Conservation (phyloP, 2,888 invertebrate species). For the Buathra laborator region DNA sequence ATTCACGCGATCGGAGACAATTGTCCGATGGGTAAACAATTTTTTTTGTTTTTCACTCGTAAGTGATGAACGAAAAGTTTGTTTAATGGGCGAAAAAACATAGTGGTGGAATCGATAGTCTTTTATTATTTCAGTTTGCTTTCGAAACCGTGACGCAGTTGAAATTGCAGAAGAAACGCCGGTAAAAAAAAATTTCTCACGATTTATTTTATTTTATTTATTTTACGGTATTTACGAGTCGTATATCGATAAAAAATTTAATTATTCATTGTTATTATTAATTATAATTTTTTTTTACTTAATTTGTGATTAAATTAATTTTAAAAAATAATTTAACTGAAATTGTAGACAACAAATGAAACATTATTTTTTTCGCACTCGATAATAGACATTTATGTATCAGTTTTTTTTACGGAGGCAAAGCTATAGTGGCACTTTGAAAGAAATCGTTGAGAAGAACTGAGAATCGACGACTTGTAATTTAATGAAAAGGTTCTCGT, state of each 20-base stretch:
- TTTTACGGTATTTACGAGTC: too few species aligned
- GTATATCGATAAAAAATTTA: too few species aligned
- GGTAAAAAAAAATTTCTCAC: too few species aligned
- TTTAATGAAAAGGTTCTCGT: conserved; percentile 56
- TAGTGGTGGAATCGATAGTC: neutral
- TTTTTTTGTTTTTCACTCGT: neutral
- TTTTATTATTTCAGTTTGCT: neutral
- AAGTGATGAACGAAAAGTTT: neutral
- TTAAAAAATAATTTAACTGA: too few species aligned
- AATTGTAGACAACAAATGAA: too few species aligned
- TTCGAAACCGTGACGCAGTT: neutral
- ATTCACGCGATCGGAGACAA: neutral
- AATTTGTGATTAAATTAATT: too few species aligned
- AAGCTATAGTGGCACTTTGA: conserved; percentile 13
- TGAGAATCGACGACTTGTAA: conserved; percentile 54
- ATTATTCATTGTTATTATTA: too few species aligned
- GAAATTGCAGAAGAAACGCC: neutral
- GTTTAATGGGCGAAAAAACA: neutral
- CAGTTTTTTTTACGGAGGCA: conserved; percentile 30
- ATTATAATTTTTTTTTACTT: too few species aligned
- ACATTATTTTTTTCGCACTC: too few species aligned
- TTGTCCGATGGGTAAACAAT: conserved; percentile 15
- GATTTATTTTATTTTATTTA: too few species aligned
- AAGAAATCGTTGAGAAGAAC: conserved; percentile 46
- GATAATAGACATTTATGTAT: neutral